Percentiles rank a stretch among this genome's conserved stretches.
Conservation (phyloP, 2,888 invertebrate genomes). For the Nemoura dubitans region DNA sequence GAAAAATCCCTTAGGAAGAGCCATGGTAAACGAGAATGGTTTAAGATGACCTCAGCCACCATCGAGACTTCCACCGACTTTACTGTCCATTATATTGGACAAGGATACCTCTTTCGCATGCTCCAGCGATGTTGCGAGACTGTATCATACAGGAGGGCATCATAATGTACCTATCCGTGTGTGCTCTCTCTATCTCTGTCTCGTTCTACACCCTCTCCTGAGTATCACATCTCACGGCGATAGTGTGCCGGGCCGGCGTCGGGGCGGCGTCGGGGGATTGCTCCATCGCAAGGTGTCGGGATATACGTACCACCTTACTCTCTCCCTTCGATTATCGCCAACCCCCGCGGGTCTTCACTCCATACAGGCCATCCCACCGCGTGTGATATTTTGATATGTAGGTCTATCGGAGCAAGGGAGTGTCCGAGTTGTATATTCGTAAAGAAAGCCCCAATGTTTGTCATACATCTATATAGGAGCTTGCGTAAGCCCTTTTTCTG, state of each 20-base stretch:
- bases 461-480: background rate
- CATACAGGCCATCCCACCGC: background rate
- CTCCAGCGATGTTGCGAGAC: constrained; percentile 29
- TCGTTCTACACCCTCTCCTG: constrained; percentile 29
- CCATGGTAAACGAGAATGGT: constrained; percentile 33
- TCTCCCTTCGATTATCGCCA: constrained; percentile 29
- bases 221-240: constrained; percentile 34
- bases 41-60: constrained; percentile 21
- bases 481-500: background rate
- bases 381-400: constrained; percentile 33
- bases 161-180: constrained; percentile 30
- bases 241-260: constrained; percentile 5
- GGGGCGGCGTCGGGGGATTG: constrained; percentile 31
- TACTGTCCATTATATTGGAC: constrained; percentile 43
- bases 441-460: background rate
- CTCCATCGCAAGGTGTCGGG: constrained; percentile 36
- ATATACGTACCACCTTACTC: constrained; percentile 15
- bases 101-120: constrained; percentile 40
- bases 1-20: constrained; percentile 40
- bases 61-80: constrained; percentile 35
- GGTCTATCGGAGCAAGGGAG: constrained; percentile 19
- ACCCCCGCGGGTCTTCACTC: background rate
- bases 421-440: constrained; percentile 34
- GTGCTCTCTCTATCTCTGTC: background rate
- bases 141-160: constrained; percentile 35